Evolutionary conservation across 2,888 invertebrate genomes (phyloP), one percentile per base, ranked within the genome.

Genomic region (Brachypterus glaber): DNA sequence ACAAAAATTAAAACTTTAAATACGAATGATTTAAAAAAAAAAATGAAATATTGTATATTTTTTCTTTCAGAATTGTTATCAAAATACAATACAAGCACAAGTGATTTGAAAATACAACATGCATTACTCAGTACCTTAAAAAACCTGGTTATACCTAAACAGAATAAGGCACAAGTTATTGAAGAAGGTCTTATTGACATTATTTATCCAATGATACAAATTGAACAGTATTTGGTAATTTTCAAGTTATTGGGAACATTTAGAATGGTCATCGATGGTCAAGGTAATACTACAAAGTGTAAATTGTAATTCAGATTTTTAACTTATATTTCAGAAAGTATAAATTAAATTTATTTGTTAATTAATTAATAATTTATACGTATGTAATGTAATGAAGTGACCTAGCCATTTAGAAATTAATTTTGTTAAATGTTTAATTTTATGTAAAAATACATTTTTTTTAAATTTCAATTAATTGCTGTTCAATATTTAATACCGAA

Each of bases 241-340:
- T 91, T 89, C 57, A 90, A 90, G 64, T 68, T 92, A 42, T 61
- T 92, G 34, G 91, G 89, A 2, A 85, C 89, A 0, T 66, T 90
- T 1, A 71, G 92, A 39, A 88, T 92, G 81, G 75, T 88, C 26
- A 79, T 90, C 2, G 89, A 89, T 63, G 85, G 85, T 16, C 84
- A 86, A 70, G 77, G 83, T 82, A 53, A 61, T 14, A n/a, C n/a
- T n/a, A n/a, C n/a, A n/a, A n/a, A n/a, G n/a, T n/a, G n/a, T n/a
- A n/a, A n/a, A n/a, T n/a, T n/a, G n/a, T n/a, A n/a, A n/a, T n/a
- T n/a, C n/a, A n/a, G n/a, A n/a, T n/a, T n/a, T n/a, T n/a, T n/a
- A n/a, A n/a, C n/a, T n/a, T n/a, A n/a, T n/a, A n/a, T n/a, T n/a
- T n/a, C n/a, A n/a, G n/a, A n/a, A n/a, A n/a, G n/a, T n/a, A n/a